Evolutionary conservation across 2,113 vertebrate genomes (phyloP), one percentile per base, ranked within the genome.

Genomic region (Hippocampus comes): DNA sequence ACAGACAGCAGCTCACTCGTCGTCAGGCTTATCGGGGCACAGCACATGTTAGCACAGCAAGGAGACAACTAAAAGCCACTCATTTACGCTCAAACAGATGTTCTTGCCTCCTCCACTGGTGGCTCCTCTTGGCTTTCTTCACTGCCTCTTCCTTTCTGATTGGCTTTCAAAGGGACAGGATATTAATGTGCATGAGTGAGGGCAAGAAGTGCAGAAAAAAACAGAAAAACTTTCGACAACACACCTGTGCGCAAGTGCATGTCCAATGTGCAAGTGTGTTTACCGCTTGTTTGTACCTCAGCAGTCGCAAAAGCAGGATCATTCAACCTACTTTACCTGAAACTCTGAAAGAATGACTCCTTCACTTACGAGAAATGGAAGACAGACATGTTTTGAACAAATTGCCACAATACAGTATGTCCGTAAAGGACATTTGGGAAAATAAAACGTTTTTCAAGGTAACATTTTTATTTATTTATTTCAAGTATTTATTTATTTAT

Each of bases 1-100:
- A 90, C 86, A 78, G 84, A 86, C 87, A 84, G 79, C 68, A 43
- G 74, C 82, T 90, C 80, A 79, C 81, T 86, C 68, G 72, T 76
- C 81, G 73, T 80, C 80, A 68, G 75, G 79, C 88, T 90, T 90
- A 90, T 91, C 89, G 67, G 89, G 79, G 83, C 80, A 72, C 80
- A 84, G 83, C 86, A 91, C 84, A 82, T 90, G 74, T 88, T 87
- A 82, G 63, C 77, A 64, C 74, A 81, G 71, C 80, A 66, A 2
- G 38, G 68, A 66, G 76, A 59, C 83, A 78, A 77, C 78, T 82
- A 72, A 83, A 89, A 87, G 67, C 77, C 81, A 77, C 80, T 88
- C 78, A 70, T 73, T 80, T 71, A 76, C 68, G 48, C 82, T 84
- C 59, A 74, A 77, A 84, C 83, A 78, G 77, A 49, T 86, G 74